phyloP scores from a whole-genome alignment of 1,140 invertebrate genomes.

The Eulimnadia texana region DNA sequence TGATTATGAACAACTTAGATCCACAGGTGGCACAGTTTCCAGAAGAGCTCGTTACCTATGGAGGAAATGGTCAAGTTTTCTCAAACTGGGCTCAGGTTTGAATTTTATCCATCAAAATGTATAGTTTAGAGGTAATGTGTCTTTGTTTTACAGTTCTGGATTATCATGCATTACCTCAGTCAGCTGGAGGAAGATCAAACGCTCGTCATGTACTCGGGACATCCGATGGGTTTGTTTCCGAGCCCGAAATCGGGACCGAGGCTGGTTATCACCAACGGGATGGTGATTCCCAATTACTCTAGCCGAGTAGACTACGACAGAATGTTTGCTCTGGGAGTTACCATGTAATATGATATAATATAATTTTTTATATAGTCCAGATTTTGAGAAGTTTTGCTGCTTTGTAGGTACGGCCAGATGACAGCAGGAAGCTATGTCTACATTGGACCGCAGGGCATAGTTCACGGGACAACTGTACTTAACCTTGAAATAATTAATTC shows the following conservation, averaged over 20 bases:
- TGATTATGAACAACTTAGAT: slow-evolving; percentile 54
- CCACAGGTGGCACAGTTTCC: slow-evolving; percentile 39
- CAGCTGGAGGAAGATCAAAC: slow-evolving; percentile 45
- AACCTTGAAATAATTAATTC: slow-evolving; percentile 18
- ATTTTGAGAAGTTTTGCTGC: background rate
- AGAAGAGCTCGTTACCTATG: slow-evolving; percentile 43
- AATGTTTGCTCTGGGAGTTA: slow-evolving; percentile 47
- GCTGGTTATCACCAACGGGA: slow-evolving; percentile 52
- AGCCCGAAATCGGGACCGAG: slow-evolving; percentile 32
- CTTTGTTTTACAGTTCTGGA: slow-evolving; percentile 37
- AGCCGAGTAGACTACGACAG: slow-evolving; percentile 34
- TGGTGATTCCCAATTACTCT: slow-evolving; percentile 55
- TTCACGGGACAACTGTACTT: slow-evolving; percentile 53
- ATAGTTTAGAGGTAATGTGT: background rate
- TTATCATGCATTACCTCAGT: slow-evolving; percentile 44
- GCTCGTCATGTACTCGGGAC: slow-evolving; percentile 49
- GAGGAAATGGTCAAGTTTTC: slow-evolving; percentile 54
- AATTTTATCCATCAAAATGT: slow-evolving; percentile 1
- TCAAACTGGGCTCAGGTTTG: slow-evolving; percentile 52
- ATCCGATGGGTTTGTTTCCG: slow-evolving; percentile 50
- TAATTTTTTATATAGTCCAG: no score
- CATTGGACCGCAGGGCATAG: slow-evolving; percentile 56
- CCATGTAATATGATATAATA: slow-evolving; percentile 37
- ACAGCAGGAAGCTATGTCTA: slow-evolving; percentile 52
- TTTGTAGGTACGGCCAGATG: slow-evolving; percentile 35